Base-by-base conservation (phyloP, 2,888 invertebrate genomes). In the Rotaria macrura region DNA sequence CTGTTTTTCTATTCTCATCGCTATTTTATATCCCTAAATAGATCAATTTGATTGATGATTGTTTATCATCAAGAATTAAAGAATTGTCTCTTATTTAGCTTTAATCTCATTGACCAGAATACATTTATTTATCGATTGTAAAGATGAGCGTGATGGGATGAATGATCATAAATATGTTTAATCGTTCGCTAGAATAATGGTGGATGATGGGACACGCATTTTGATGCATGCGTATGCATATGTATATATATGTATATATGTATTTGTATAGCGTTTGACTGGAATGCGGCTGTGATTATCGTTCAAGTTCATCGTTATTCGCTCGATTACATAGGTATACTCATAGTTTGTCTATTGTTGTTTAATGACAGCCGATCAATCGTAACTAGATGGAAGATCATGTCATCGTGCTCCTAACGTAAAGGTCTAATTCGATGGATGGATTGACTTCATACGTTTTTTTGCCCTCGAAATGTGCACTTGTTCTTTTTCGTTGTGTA, bases 281-380 rank as follows among this genome's bases (percentile, higher is more conserved):
- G 65, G 65, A 34, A 65, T 65, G 65, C 34, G 65, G 65, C 34
- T 34, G 14, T 65, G 29, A 65, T 65, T 65, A 65, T 65, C 65
- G 65, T 65, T 65, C 65, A 65, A 65, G 65, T 65, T 65, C 65
- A 65, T 65, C 65, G 65, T 65, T 65, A 65, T 65, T 65, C 65
- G 65, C 65, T 65, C 65, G 65, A 65, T 65, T 65, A 34, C 65
- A 34, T 38, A 17, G 29, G 65, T 20, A 65, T 54, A 54, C 25
- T 54, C 25, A 54, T 54, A 23, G 25, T 65, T 34, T 65, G 65
- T 34, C 34, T 65, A 65, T 65, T 12, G 34, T 65, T 17, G 34
- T 65, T 65, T 65, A 2, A 65, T 65, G 65, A 65, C 65, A 65
- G 29, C 6, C 34, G 65, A 65, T 65, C 65, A 65, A 65, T 38